Percentiles rank a stretch among this genome's conserved stretches.
These are phyloP conservation scores for Sericinus montela DNA, from an alignment of 2,888 invertebrate genomes.

Conservation along the genomic window DNA sequence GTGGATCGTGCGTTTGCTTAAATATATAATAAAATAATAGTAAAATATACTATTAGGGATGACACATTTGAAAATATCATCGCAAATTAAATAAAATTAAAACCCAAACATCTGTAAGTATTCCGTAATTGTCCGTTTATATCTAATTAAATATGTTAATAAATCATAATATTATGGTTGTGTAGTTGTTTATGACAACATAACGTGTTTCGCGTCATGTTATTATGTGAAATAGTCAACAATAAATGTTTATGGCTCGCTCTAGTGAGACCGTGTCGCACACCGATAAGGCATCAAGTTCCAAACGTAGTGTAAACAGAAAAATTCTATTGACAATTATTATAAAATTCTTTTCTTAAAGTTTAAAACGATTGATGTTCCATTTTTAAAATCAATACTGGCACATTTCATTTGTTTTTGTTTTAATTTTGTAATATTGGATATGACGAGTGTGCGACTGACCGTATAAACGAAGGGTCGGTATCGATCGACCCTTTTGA, in stretches of 20 bases:
- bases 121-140: no score
- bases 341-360: no score
- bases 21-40: no score
- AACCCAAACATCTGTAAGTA: no score
- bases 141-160: no score
- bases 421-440: not conserved
- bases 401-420: no score
- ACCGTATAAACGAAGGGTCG: conserved; percentile 6
- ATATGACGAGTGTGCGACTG: not conserved
- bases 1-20: no score
- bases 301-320: not conserved
- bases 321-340: not conserved
- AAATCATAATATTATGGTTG: conserved; percentile 11
- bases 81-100: no score
- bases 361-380: no score
- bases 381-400: no score
- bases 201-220: conserved; percentile 52
- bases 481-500: conserved; percentile 19
- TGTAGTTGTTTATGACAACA: conserved; percentile 48
- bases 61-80: no score
- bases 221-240: conserved; percentile 52
- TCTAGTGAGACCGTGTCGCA: conserved; percentile 55
- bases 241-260: conserved; percentile 64
- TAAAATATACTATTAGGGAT: no score
- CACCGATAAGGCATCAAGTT: conserved; percentile 47